phyloP scores from a whole-genome alignment of 37 sponge, comb jelly and placozoan genomes.

The Chondrosia reniformis region DNA sequence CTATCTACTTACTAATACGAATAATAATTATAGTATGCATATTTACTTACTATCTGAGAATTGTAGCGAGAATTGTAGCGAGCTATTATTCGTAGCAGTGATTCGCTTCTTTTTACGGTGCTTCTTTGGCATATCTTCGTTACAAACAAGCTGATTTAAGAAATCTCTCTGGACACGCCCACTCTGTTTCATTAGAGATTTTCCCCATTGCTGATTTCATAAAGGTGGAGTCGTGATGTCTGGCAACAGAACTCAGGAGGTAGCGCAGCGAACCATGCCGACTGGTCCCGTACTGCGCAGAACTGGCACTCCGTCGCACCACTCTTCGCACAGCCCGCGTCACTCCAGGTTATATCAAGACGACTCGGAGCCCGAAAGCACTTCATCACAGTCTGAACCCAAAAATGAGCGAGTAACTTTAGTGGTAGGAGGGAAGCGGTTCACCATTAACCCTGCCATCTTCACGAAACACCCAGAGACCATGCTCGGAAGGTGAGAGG shows the following conservation, averaged over 20 bases:
- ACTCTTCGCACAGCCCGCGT: background rate
- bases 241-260: background rate
- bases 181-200: background rate
- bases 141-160: too few species aligned
- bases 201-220: background rate
- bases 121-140: too few species aligned
- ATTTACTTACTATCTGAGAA: too few species aligned
- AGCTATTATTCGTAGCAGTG: too few species aligned
- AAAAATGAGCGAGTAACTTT: constrained; percentile 38
- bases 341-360: constrained; percentile 6
- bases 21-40: too few species aligned
- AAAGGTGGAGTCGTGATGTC: background rate
- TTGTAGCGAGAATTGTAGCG: too few species aligned
- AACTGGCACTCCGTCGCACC: background rate
- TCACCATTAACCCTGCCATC: constrained; percentile 38
- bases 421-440: constrained; percentile 56
- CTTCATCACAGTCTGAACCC: background rate
- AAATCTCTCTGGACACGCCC: background rate
- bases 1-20: too few species aligned
- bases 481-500: constrained; percentile 83
- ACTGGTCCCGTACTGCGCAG: background rate
- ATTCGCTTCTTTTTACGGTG: too few species aligned
- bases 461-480: constrained; percentile 77
- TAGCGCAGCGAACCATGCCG: background rate
- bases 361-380: constrained; percentile 15